A percentile compares a stretch with the other conserved stretches of the same genome.
Evolutionary conservation across 2,888 invertebrate genomes (phyloP).

Genomic region (Fissipunctia ypsillon): DNA sequence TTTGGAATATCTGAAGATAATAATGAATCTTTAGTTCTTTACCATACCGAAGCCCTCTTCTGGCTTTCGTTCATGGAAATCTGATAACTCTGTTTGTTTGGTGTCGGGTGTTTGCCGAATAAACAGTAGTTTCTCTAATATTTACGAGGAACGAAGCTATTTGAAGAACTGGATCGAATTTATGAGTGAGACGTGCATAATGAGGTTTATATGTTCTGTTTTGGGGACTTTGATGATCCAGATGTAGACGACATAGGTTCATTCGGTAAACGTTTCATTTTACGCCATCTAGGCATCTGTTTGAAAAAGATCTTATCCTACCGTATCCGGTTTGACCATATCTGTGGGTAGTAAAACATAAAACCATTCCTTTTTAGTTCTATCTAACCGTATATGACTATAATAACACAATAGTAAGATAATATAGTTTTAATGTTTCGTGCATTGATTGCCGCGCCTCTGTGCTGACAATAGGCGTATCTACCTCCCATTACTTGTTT

Average conservation of each 20-base stretch:
- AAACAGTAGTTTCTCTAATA: conserved; percentile 48
- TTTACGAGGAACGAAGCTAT: conserved; percentile 55
- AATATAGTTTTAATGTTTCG: conserved; percentile 52
- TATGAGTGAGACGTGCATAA: conserved; percentile 38
- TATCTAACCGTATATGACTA: conserved; percentile 31
- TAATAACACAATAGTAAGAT: conserved; percentile 34
- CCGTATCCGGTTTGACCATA: conserved; percentile 49
- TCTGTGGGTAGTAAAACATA: conserved; percentile 22
- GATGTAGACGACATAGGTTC: neutral
- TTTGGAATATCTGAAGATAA: neutral
- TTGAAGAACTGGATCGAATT: conserved; percentile 51
- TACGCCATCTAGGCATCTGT: neutral
- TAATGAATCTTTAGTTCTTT: conserved; percentile 8
- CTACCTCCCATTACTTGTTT: conserved; percentile 56
- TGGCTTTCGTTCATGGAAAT: conserved; percentile 40
- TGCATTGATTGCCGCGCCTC: conserved; percentile 57
- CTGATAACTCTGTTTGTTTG: conserved; percentile 48
- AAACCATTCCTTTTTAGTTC: conserved; percentile 37
- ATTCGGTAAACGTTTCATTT: conserved; percentile 18
- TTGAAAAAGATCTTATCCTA: conserved; percentile 42
- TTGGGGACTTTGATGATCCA: conserved; percentile 14
- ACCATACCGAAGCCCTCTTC: conserved; percentile 21
- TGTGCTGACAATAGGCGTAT: conserved; percentile 58
- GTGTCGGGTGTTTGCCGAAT: conserved; percentile 48
- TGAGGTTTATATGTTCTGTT: conserved; percentile 19